Base-by-base conservation (phyloP, 2,113 vertebrate genomes). In the Hystrix cristata region DNA sequence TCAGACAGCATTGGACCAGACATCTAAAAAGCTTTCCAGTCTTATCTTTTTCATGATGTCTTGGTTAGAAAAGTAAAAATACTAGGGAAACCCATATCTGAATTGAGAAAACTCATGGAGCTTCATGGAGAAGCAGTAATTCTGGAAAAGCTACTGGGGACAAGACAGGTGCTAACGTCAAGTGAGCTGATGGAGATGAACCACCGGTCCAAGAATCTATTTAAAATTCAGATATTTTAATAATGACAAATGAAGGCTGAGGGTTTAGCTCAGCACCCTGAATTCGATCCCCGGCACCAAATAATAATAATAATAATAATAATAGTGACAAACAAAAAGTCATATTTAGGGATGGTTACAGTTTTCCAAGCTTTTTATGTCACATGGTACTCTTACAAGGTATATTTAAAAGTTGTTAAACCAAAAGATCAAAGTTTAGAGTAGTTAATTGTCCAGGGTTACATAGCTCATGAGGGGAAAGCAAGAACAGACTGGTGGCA, bases 391-490 rank as follows among this genome's bases (percentile, higher is more conserved):
- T 83, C 86, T 94, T 46, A 87, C 59, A 62, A 69, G 1, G 5
- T 51, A 57, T 46, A 53, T 88, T 86, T 81, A 91, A 65, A 92
- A 92, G 19, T 67, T 96, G 62, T 62, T 90, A 19, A 92, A 55
- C 29, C 55, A 23, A 88, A 95, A 93, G 55, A 95, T 29, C 5
- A 78, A 55, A 87, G 65, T 97, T 90, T 71, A 87, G 14, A 89
- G 62, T 46, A 74, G 21, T 76, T 79, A 67, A 60, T 51, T 95
- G 7, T 57, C 27, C 34, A 65, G 60, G 12, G 55, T 94, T 48
- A 16, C 72, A 5, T 74, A 86, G 51, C 81, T 69, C 74, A 72
- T 79, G 46, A 91, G 14, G 15, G 38, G 72, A 82, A 86, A 64
- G 53, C 1, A 71, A 87, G 78, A 93, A 86, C 78, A 90, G 27